These are phyloP conservation scores for Melinopterus prodromus DNA, from an alignment of 2,888 invertebrate genomes.

Conservation along the genomic window DNA sequence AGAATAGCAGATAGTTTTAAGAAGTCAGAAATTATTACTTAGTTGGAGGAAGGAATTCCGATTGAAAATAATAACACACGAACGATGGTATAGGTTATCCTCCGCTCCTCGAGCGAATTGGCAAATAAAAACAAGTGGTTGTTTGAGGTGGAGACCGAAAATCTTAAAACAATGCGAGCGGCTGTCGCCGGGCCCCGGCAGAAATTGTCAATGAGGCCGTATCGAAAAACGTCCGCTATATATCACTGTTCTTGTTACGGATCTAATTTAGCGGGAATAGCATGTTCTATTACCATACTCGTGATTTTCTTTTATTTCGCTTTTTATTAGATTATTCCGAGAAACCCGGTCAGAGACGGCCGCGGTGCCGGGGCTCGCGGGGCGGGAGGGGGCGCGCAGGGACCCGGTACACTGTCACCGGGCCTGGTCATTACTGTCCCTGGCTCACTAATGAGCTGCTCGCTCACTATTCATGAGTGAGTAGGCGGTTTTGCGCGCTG, in stretches of 20 bases:
- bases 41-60: not conserved
- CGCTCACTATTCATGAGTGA: constrained; percentile 56
- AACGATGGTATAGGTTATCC: not conserved
- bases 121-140: not conserved
- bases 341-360: constrained; percentile 26
- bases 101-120: not conserved
- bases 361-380: constrained; percentile 13
- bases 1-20: too few relatives aligned
- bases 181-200: not conserved
- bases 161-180: not conserved
- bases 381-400: not conserved
- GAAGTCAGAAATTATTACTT: too few relatives aligned
- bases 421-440: constrained; percentile 51
- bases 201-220: constrained; percentile 4
- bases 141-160: not conserved
- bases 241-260: constrained; percentile 28
- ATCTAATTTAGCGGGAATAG: constrained; percentile 30
- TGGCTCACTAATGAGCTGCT: constrained; percentile 53
- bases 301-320: constrained; percentile 34
- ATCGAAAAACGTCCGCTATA: constrained; percentile 9
- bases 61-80: constrained; percentile 4
- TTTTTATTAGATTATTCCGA: constrained; percentile 34
- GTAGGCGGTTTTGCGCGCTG: constrained; percentile 47
- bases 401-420: constrained; percentile 37
- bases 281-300: constrained; percentile 30